These are phyloP conservation scores for Heliconius nattereri DNA, from an alignment of 1,140 invertebrate species.

Conservation along the genomic window DNA sequence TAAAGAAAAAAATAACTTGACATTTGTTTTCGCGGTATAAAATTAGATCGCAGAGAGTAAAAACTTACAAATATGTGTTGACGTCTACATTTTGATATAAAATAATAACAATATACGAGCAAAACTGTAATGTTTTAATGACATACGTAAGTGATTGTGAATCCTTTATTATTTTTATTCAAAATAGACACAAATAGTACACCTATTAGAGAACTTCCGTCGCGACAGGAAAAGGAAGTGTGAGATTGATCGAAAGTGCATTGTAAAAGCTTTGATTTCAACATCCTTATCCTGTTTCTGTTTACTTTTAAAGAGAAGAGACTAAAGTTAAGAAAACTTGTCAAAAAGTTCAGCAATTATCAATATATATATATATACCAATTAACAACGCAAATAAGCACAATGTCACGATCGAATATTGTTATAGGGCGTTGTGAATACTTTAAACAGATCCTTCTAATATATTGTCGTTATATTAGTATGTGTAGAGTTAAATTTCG, in stretches of 20 bases:
- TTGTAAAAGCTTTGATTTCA: conserved; percentile 44
- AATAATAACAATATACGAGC: conserved; percentile 35
- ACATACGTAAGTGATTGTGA: conserved; percentile 38
- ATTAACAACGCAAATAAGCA: neutral
- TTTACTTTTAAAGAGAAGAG: neutral
- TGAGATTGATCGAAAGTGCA: conserved; percentile 56
- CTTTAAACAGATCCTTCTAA: neutral
- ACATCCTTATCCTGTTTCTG: conserved; percentile 72
- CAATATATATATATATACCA: neutral
- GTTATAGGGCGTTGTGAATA: neutral
- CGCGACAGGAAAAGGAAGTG: conserved; percentile 76
- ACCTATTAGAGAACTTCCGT: conserved; percentile 60
- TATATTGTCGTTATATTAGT: neutral
- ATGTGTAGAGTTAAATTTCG: neutral
- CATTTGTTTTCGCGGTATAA: conserved; percentile 63
- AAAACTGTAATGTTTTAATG: conserved; percentile 29
- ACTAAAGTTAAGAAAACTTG: conserved; percentile 27
- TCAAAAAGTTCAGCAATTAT: conserved; percentile 6
- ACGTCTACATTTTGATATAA: conserved; percentile 52
- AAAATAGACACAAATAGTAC: conserved; percentile 31
- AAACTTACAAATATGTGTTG: conserved; percentile 54
- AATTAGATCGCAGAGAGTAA: conserved; percentile 42
- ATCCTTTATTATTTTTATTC: conserved; percentile 22
- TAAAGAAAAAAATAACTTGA: conserved; percentile 43
- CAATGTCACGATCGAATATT: neutral